These are phyloP conservation scores for Connochaetes taurinus DNA, from an alignment of 2,113 vertebrate genomes.

Conservation along the genomic window DNA sequence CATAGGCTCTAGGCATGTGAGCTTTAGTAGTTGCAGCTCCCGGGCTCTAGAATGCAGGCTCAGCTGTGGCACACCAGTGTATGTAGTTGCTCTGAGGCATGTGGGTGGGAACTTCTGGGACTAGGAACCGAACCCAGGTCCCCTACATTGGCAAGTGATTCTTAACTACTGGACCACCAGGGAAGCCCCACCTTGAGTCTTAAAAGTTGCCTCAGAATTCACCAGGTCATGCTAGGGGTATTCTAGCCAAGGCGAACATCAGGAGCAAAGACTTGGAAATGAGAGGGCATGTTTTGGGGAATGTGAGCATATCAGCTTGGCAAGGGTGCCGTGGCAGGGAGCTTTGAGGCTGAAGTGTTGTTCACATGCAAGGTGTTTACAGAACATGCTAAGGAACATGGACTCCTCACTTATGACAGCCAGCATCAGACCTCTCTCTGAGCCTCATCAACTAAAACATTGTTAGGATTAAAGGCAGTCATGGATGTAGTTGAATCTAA, in stretches of 20 bases:
- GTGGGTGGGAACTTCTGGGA: not conserved
- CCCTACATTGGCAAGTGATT: not conserved
- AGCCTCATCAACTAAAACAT: not conserved
- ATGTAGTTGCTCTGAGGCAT: not conserved
- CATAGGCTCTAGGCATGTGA: not conserved
- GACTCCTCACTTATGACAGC: not conserved
- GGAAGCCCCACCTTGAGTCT: not conserved
- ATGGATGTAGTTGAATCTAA: not conserved
- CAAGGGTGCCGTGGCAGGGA: not conserved
- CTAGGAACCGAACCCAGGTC: not conserved
- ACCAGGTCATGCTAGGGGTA: not conserved
- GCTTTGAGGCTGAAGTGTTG: not conserved
- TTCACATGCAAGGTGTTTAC: not conserved
- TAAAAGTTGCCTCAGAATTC: not conserved
- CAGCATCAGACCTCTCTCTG: not conserved
- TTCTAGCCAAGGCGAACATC: not conserved
- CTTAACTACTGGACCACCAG: not conserved
- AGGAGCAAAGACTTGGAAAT: not conserved
- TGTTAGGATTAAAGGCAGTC: not conserved
- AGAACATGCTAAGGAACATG: not conserved
- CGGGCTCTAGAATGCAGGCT: not conserved
- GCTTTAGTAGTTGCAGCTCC: not conserved
- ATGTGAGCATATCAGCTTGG: not conserved
- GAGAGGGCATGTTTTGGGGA: not conserved
- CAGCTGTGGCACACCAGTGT: not conserved